These are phyloP conservation scores for Herpailurus yagouaroundi DNA, from an alignment of 2,113 vertebrate species.

Conservation along the genomic window DNA sequence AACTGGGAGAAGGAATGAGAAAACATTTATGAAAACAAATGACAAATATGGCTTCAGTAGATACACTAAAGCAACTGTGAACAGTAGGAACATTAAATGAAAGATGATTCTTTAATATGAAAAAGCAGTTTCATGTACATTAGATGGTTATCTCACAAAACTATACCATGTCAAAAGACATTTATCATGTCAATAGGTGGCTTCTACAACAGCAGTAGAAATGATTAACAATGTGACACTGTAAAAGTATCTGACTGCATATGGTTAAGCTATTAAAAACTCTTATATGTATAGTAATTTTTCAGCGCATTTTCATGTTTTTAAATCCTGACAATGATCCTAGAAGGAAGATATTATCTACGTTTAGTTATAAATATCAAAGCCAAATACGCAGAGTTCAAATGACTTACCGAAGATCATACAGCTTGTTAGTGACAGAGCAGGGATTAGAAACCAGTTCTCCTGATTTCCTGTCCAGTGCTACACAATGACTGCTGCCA, in stretches of 20 bases:
- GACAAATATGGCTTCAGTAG: conserved; percentile 3
- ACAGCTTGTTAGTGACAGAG: conserved; percentile 21
- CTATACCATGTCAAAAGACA: not conserved
- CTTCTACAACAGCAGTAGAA: not conserved
- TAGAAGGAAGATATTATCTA: not conserved
- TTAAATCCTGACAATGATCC: conserved; percentile 15
- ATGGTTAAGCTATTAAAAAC: not conserved
- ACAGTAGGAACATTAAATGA: conserved; percentile 25
- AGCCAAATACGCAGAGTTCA: not conserved
- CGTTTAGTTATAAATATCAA: conserved; percentile 49
- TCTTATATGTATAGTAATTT: not conserved
- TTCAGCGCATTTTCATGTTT: conserved; percentile 28
- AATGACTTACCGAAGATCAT: conserved; percentile 37
- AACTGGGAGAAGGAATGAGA: conserved; percentile 49
- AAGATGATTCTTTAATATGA: conserved; percentile 28
- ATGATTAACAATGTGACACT: not conserved
- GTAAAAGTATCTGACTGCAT: not conserved
- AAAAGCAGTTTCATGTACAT: conserved; percentile 1
- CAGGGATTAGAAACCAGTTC: conserved; percentile 25
- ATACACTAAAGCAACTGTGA: not conserved
- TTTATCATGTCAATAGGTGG: not conserved
- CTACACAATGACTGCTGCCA: conserved; percentile 31
- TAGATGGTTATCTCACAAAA: not conserved
- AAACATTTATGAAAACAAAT: conserved; percentile 21
- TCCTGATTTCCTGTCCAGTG: not conserved